Conservation (phyloP, 92 coral and sea anemone species). For the Bergia sp. region DNA sequence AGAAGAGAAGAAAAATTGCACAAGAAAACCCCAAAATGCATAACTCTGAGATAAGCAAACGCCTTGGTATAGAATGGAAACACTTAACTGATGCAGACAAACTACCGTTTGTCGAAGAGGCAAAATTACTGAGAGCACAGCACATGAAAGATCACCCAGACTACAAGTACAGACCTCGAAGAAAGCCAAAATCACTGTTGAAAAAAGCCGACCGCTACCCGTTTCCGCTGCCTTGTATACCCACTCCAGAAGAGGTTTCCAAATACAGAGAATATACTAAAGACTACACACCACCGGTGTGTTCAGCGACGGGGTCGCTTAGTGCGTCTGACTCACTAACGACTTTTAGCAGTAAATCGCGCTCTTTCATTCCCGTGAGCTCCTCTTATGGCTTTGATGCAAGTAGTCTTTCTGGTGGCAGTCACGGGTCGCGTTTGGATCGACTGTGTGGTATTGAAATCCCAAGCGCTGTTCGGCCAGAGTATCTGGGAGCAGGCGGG, state of each 20-base stretch:
- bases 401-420: slow-evolving; percentile 55
- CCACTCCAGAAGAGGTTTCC: slow-evolving; percentile 87
- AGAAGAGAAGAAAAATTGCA: slow-evolving; percentile 97
- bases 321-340: slow-evolving; percentile 76
- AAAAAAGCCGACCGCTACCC: slow-evolving; percentile 98
- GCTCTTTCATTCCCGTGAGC: slow-evolving; percentile 86
- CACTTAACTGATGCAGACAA: slow-evolving; percentile 93
- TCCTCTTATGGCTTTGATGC: slow-evolving; percentile 76
- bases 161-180: slow-evolving; percentile 96
- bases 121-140: slow-evolving; percentile 90
- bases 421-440: slow-evolving; percentile 81
- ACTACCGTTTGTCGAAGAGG: slow-evolving; percentile 95
- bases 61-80: slow-evolving; percentile 98
- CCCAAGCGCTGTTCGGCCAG: slow-evolving; percentile 90
- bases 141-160: slow-evolving; percentile 99
- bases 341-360: slow-evolving; percentile 70
- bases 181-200: slow-evolving; percentile 97
- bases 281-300: slow-evolving; percentile 56
- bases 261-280: slow-evolving; percentile 65
- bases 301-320: slow-evolving; percentile 78
- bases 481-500: slow-evolving; percentile 77
- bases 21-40: slow-evolving; percentile 99
- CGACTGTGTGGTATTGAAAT: slow-evolving; percentile 75
- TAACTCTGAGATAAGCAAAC: slow-evolving; percentile 98
- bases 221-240: slow-evolving; percentile 90